A percentile compares a stretch with the other conserved stretches of the same genome.
These are phyloP conservation scores for Trematocara marginatum DNA, from an alignment of 2,113 vertebrate genomes.

Conservation along the genomic window DNA sequence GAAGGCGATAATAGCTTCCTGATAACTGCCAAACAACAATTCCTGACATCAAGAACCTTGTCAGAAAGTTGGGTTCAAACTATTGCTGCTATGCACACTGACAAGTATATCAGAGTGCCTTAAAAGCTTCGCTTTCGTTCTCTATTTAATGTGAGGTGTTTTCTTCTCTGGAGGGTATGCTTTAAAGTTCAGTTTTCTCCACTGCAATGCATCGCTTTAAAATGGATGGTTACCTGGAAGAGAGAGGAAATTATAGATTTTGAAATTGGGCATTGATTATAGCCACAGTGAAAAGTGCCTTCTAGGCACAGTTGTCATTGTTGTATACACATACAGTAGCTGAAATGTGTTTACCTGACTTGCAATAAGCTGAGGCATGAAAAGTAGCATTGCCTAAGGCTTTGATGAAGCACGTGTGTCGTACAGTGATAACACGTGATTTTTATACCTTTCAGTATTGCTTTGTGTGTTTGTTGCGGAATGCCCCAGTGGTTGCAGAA, in stretches of 20 bases:
- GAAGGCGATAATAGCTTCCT: background rate
- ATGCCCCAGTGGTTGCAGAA: background rate
- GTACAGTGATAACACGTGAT: background rate
- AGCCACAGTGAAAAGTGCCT: background rate
- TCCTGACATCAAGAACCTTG: background rate
- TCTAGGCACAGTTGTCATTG: background rate
- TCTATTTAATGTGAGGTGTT: background rate
- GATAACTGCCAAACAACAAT: background rate
- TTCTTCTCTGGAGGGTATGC: background rate
- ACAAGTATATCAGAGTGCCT: background rate
- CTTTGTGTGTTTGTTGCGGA: background rate
- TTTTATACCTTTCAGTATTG: background rate
- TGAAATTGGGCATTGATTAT: background rate
- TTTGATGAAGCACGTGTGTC: background rate
- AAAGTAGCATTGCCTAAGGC: conserved; percentile 3
- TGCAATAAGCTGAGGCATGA: background rate
- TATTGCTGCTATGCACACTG: background rate
- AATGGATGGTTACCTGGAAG: background rate
- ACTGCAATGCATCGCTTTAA: background rate
- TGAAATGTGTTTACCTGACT: background rate
- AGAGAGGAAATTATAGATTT: background rate
- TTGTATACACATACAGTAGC: background rate
- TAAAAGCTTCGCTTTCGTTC: background rate
- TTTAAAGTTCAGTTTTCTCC: background rate
- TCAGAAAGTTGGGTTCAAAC: background rate